These are phyloP conservation scores for Lissonota sp. DNA, from an alignment of 2,888 invertebrate species.

Conservation along the genomic window DNA sequence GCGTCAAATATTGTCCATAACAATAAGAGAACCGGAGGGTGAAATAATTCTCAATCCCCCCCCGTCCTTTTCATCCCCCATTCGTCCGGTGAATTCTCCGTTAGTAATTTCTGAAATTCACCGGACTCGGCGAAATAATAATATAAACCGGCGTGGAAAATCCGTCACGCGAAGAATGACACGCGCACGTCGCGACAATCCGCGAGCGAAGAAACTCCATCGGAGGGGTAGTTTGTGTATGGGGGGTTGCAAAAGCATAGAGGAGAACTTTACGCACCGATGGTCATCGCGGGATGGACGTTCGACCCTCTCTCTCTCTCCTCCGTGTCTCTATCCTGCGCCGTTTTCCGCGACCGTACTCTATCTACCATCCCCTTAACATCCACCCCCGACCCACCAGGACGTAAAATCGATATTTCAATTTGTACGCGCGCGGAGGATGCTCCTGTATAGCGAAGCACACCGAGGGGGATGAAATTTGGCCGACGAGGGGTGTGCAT, in stretches of 20 bases:
- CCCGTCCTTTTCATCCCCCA: background rate
- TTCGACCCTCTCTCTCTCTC: conserved; percentile 24
- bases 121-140: conserved; percentile 41
- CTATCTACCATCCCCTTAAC: conserved; percentile 11
- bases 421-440: conserved; percentile 54
- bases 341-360: too few species aligned
- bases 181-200: conserved; percentile 16
- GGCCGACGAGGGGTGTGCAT: background rate
- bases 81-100: background rate
- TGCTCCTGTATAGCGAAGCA: background rate
- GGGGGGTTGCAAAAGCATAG: conserved; percentile 30
- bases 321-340: background rate
- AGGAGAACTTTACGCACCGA: conserved; percentile 66
- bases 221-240: background rate
- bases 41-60: background rate
- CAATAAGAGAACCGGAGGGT: background rate
- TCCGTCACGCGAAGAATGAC: too few species aligned
- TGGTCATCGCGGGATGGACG: conserved; percentile 61
- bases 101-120: too few species aligned
- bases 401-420: conserved; percentile 70
- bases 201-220: background rate
- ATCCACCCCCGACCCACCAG: background rate
- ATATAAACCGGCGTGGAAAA: conserved; percentile 47
- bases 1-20: conserved; percentile 48
- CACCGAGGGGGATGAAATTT: conserved; percentile 37